Base-by-base conservation (phyloP, 2,888 invertebrate species). In the Epiblema foenella region DNA sequence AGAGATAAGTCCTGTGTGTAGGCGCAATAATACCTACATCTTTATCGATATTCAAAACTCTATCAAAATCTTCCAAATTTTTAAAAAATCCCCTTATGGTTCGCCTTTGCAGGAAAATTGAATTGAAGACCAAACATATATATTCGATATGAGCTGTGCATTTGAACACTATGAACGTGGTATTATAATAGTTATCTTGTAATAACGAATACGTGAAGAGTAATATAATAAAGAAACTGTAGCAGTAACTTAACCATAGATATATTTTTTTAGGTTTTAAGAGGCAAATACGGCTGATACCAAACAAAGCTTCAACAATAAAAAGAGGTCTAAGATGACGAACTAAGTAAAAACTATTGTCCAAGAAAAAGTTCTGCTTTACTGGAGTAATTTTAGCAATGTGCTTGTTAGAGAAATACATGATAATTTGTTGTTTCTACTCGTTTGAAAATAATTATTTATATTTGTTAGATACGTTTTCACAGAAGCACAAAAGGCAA, bases 21-120 rank as follows among this genome's bases (percentile, higher is more conserved):
- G 83, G 78, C 62, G 76, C 76, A 0, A 81, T 80, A 10, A 81
- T 68, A 0, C 73, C 37, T 7, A 81, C 74, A 42, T 87, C 78
- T 57, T 83, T 78, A 49, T 75, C 75, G 24, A 90, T 84, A 24
- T 88, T 86, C 12, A 90, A 73, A 2, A 73, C 75, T n/a, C 81
- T 76, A 71, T 90, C 90, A 42, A 89, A 87, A 1, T 72, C 75
- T 33, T 77, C 77, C 0, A 90, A 68, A 54, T 85, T 82, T 29
- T 77, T 72, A 17, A 89, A 83, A 2, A 87, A 81, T 0, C 76
- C 79, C 8, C 69, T 63, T 2, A 87, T 69, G n/a, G 79, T 81
- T 4, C 74, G 79, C 58, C 81, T 85, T 10, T 80, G 79, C 0
- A 83, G 66, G 1, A 84, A 71, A 15, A 84, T 63, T 2, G 85